Conservation (phyloP, 2,113 vertebrate genomes). For the Prietella phreatophila region DNA sequence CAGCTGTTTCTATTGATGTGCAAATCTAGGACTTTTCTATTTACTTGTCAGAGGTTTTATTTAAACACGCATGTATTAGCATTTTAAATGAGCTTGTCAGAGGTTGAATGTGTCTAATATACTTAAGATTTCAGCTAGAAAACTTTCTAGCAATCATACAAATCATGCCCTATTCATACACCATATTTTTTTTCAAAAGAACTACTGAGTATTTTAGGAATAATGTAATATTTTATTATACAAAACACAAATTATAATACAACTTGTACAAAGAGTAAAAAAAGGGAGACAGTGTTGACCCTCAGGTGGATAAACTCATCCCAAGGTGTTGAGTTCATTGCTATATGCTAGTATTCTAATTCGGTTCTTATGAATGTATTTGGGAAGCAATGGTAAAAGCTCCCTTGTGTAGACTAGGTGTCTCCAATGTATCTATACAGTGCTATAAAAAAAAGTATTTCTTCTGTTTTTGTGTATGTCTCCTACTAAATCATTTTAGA, state of each 20-base stretch:
- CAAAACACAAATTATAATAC: not conserved
- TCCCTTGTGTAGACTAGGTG: too few species aligned
- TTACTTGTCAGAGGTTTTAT: not conserved
- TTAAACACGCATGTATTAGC: not conserved
- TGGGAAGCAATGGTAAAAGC: too few species aligned
- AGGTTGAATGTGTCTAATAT: not conserved
- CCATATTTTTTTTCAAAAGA: not conserved
- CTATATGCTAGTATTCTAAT: too few species aligned
- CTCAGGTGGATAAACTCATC: too few species aligned
- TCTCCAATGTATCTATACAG: too few species aligned
- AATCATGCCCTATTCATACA: not conserved
- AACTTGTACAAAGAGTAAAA: not conserved
- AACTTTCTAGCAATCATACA: not conserved
- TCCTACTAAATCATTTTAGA: too few species aligned
- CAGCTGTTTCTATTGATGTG: not conserved
- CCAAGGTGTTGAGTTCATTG: too few species aligned
- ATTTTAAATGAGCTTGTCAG: not conserved
- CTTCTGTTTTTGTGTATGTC: too few species aligned
- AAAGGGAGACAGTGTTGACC: not conserved
- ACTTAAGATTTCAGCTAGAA: not conserved
- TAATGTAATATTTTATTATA: not conserved
- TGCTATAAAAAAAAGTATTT: too few species aligned
- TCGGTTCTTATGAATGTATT: too few species aligned
- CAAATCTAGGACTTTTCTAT: not conserved
- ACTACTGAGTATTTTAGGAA: not conserved